phyloP scores from a whole-genome alignment of 1,140 invertebrate species.

The Linepithema humile region DNA sequence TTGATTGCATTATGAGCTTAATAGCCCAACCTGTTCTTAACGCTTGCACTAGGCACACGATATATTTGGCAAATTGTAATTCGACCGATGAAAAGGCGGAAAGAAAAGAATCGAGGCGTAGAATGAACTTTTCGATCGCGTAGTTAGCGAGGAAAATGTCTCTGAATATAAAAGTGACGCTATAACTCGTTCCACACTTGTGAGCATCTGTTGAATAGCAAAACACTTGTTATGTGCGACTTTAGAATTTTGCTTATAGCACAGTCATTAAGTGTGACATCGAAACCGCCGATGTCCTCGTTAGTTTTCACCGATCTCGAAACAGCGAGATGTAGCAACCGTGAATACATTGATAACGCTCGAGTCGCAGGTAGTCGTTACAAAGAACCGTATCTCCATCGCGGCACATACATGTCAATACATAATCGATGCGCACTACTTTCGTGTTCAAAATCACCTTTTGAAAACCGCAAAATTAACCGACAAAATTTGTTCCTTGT shows the following conservation, averaged over 20 bases:
- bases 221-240: not conserved
- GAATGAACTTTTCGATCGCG: not conserved
- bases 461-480: not conserved
- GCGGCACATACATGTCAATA: not conserved
- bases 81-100: not conserved
- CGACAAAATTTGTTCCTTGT: not conserved
- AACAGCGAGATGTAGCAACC: not conserved
- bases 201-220: not conserved
- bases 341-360: not conserved
- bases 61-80: not conserved
- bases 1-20: not conserved
- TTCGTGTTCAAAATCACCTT: not conserved
- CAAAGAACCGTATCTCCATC: not conserved
- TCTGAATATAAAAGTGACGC: not conserved
- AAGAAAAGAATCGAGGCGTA: not conserved
- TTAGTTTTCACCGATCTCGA: not conserved
- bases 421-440: not conserved
- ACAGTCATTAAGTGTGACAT: not conserved
- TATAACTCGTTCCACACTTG: not conserved
- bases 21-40: not conserved
- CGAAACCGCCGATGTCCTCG: not conserved
- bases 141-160: not conserved
- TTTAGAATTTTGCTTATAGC: slow-evolving; percentile 1
- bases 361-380: not conserved
- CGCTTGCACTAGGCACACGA: no score